Evolutionary conservation across 1,140 invertebrate genomes (phyloP), one percentile per base, ranked within the genome.

Genomic region (Ganaspis sp.): DNA sequence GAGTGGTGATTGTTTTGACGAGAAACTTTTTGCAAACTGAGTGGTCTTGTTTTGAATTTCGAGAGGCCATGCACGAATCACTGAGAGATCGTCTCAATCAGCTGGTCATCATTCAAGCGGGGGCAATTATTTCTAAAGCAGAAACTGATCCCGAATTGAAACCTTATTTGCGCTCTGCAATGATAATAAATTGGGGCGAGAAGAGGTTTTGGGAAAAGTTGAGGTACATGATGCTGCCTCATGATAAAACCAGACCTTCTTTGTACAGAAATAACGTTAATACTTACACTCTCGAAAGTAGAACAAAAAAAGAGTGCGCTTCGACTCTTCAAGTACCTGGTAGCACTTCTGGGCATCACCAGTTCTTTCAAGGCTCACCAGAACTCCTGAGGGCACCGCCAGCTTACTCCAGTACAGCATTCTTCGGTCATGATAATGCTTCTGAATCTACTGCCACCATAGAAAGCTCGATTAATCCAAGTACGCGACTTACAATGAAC

Each of bases 131-230:
- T 9, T 92, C 93, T 23, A 96, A 97, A 83, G 94, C 96, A 17
- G 95, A 97, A 86, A 92, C 96, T 45, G 97, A 98, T 84, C 95
- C 95, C 4, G 97, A 98, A 87, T 91, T 98, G 38, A 93, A 96
- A 82, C 94, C 96, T 0, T 98, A 98, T 86, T 91, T 98, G 9
- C 96, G 97, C 86, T 97, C 96, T 6, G 94, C 93, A 17, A 93
- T 95, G 9, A 93, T 95, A 0, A 90, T 98, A n/a, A 93, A 94
- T 79, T 98, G 96, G 96, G 96, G 95, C 78, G 96, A 98, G 85
- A 96, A 95, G 83, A 93, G 95, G 85, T 98, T 98, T 91, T 98
- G 97, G 97, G 96, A 98, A 87, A 95, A 97, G 84, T 91, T 98
- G 40, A 93, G 95, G 78, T 98, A 96, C 90, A 95, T 96, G 78